Base-by-base conservation (phyloP, 2,113 vertebrate species). In the Numida meleagris region DNA sequence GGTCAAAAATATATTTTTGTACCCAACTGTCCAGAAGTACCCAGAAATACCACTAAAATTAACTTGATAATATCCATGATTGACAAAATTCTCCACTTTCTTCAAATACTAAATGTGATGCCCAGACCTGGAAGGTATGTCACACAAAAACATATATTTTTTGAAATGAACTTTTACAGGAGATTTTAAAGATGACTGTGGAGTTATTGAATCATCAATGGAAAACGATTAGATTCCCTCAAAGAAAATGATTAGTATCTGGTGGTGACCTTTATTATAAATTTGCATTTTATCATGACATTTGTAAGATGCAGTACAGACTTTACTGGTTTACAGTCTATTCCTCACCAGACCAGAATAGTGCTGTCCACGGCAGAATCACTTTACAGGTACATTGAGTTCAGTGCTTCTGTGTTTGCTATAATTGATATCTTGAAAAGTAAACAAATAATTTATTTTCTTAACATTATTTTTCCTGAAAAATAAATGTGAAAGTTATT, bases 231-330 rank as follows among this genome's bases (percentile, higher is more conserved):
- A 96, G 96, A 98, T 97, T 97, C 96, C 95, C 97, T 90, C 79
- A 97, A 97, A 95, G 96, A 97, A 98, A 98, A 98, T 97, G 94
- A 98, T 98, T 98, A 97, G 19, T 51, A 96, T 98, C 97, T 98
- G 96, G 97, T 96, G 89, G 97, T 98, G 98, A 98, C 98, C 98
- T 99, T 98, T 98, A 97, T 97, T 77, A 97, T 93, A 97, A 98
- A 98, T 98, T 98, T 98, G 96, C 97, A 98, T 98, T 98, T 98
- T 97, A 93, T 94, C 93, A 79, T 82, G 92, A 50, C 31, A 80
- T 97, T 97, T 96, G 72, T 95, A 96, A 93, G 78, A 70, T 87
- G 50, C 83, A 68, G 95, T 77, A 31, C 65, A 82, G 93, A 21
- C 66, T 85, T 89, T 55, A 51, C 42, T 89, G 31, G 74, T 93